These are phyloP conservation scores for Caenorhabditis drosophilae DNA, from an alignment of 2,888 invertebrate genomes.

Conservation along the genomic window DNA sequence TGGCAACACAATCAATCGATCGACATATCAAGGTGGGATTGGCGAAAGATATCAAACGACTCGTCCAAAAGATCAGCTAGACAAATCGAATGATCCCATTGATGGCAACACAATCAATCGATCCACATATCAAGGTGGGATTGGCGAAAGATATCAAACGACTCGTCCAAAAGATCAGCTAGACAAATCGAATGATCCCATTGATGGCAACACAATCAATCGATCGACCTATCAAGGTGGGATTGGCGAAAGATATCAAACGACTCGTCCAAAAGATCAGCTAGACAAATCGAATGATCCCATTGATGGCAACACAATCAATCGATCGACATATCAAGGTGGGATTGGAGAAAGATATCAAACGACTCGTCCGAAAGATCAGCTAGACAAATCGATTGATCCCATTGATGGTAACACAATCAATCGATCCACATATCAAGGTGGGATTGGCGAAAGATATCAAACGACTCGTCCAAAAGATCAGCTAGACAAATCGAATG, in stretches of 20 bases:
- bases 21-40: constrained; percentile 12
- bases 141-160: constrained; percentile 11
- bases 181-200: constrained; percentile 10
- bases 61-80: constrained; percentile 9
- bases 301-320: constrained; percentile 9
- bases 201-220: constrained; percentile 11
- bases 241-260: constrained; percentile 9
- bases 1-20: constrained; percentile 11
- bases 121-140: constrained; percentile 16
- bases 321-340: constrained; percentile 13
- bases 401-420: constrained; percentile 5
- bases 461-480: constrained; percentile 9
- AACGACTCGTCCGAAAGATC: constrained; percentile 9
- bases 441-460: constrained; percentile 8
- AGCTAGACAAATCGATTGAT: constrained; percentile 6
- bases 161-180: constrained; percentile 9
- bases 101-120: constrained; percentile 14
- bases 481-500: constrained; percentile 4
- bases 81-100: constrained; percentile 8
- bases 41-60: constrained; percentile 9
- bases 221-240: constrained; percentile 18
- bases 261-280: constrained; percentile 11
- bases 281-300: constrained; percentile 10
- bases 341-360: constrained; percentile 8
- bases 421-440: constrained; percentile 13